Conservation (phyloP, 2,797 vertebrate genomes). For the Kryptolebias ocellatus region DNA sequence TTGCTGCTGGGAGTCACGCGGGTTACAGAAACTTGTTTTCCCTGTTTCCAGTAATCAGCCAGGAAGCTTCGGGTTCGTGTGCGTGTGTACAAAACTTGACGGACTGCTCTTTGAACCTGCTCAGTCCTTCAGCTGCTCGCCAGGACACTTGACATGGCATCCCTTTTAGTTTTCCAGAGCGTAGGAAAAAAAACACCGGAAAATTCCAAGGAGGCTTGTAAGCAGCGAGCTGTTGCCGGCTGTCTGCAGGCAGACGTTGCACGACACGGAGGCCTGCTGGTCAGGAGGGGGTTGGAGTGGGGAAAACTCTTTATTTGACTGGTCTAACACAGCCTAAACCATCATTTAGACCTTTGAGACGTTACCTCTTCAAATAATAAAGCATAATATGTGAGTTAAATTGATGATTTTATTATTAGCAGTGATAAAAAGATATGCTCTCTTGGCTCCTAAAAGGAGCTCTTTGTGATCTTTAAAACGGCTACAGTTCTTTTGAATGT, state of each 20-base stretch:
- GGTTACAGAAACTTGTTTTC: not conserved
- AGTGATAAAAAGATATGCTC: too few relatives aligned
- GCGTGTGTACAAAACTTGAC: conserved; percentile 10
- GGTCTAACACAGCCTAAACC: conserved; percentile 1
- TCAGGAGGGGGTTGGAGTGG: conserved; percentile 43
- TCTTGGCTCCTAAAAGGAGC: not conserved
- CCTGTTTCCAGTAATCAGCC: conserved; percentile 15
- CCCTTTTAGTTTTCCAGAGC: conserved; percentile 62
- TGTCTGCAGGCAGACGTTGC: conserved; percentile 54
- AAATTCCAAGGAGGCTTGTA: conserved; percentile 60
- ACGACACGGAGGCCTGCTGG: conserved; percentile 48
- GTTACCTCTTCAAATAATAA: not conserved
- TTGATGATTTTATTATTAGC: not conserved
- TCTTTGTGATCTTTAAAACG: conserved; percentile 10
- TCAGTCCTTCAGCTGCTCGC: conserved; percentile 11
- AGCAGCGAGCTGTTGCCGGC: conserved; percentile 40
- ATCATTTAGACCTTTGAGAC: not conserved
- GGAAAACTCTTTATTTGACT: conserved; percentile 16
- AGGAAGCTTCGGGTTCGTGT: conserved; percentile 1
- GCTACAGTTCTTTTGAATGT: conserved; percentile 11
- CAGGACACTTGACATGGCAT: conserved; percentile 53
- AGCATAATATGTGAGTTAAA: not conserved
- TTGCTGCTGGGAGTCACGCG: not conserved
- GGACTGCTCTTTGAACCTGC: conserved; percentile 20
- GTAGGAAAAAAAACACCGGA: conserved; percentile 65